These are phyloP conservation scores for Neosilurus mollespiculum DNA, from an alignment of 2,797 vertebrate genomes.

Conservation along the genomic window DNA sequence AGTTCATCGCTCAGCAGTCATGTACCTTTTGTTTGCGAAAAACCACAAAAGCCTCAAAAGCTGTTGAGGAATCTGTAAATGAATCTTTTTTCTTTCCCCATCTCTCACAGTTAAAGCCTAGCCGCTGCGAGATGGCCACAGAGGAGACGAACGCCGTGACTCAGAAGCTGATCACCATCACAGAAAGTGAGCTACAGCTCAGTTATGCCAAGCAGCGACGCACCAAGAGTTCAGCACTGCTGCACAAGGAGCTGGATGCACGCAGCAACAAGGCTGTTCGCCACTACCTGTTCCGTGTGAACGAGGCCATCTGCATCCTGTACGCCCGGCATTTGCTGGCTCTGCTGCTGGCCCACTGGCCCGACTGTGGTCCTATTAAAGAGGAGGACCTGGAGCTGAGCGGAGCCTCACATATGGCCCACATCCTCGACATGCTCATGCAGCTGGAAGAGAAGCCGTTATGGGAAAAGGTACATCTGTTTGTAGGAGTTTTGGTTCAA, in stretches of 20 bases:
- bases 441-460: conserved; percentile 92
- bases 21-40: neutral
- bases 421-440: conserved; percentile 98
- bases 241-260: conserved; percentile 93
- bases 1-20: neutral
- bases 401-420: conserved; percentile 94
- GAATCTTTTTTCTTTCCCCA: neutral
- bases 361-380: conserved; percentile 76
- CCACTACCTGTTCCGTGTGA: conserved; percentile 92
- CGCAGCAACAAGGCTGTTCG: conserved; percentile 88
- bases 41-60: neutral
- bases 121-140: conserved; percentile 84
- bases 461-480: conserved; percentile 89
- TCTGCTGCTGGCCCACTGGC: conserved; percentile 89
- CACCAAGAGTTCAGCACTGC: conserved; percentile 89
- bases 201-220: conserved; percentile 94
- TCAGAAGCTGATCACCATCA: conserved; percentile 96
- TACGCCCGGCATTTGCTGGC: conserved; percentile 94
- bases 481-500: neutral
- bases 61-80: neutral
- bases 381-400: conserved; percentile 91
- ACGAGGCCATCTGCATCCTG: conserved; percentile 91
- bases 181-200: conserved; percentile 91
- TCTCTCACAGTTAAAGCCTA: conserved; percentile 82
- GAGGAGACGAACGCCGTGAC: conserved; percentile 88